Evolutionary conservation across 2,113 vertebrate species (phyloP).

Genomic region (Sinocyclocheilus grahami): DNA sequence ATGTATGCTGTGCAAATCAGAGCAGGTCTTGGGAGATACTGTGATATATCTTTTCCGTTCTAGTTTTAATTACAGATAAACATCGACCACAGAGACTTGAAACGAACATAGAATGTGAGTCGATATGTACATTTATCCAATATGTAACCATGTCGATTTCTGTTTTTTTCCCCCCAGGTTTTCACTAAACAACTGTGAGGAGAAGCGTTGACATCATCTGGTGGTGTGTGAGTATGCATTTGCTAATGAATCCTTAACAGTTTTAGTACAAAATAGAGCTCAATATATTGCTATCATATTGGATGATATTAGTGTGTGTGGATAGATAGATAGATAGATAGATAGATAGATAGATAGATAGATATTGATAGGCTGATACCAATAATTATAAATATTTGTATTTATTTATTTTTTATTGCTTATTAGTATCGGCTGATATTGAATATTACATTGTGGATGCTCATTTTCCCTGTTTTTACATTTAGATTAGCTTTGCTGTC

Average conservation of each 20-base stretch:
- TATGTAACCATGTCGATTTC: background rate
- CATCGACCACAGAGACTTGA: background rate
- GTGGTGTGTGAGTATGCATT: constrained; percentile 30
- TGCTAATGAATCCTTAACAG: background rate
- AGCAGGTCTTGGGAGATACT: constrained; percentile 4
- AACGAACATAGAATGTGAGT: background rate
- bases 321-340: no score
- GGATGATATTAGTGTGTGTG: background rate
- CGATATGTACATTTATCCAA: constrained; percentile 19
- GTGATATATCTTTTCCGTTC: background rate
- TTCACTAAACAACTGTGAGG: background rate
- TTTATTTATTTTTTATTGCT: no score
- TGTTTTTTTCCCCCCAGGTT: background rate
- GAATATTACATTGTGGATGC: no score
- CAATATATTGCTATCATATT: background rate
- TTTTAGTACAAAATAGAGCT: background rate
- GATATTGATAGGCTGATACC: no score
- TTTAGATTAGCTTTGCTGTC: no score
- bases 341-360: no score
- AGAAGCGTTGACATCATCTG: background rate
- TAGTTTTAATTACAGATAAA: constrained; percentile 41
- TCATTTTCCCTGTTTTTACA: no score
- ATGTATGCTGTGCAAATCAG: constrained; percentile 38
- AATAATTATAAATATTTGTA: no score
- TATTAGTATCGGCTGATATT: no score